phyloP scores from a whole-genome alignment of 2,888 invertebrate species.

The Tetranychus truncatus region DNA sequence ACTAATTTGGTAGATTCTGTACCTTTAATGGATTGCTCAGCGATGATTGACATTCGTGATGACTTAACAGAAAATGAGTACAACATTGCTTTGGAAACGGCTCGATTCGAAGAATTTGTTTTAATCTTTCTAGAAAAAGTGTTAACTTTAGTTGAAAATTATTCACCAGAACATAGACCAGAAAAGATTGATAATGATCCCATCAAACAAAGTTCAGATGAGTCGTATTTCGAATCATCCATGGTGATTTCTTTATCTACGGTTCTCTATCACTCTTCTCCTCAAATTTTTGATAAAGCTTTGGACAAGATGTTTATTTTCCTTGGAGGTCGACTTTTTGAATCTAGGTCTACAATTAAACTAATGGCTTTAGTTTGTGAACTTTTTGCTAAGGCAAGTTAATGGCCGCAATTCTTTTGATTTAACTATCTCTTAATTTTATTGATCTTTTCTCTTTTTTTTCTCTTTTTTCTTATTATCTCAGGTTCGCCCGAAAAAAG shows the following conservation, averaged over 20 bases:
- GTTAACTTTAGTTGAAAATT: constrained; percentile 32
- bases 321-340: constrained; percentile 51
- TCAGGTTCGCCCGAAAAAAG: constrained; percentile 45
- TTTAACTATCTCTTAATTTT: constrained; percentile 29
- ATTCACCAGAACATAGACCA: not conserved
- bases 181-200: constrained; percentile 6
- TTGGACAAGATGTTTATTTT: constrained; percentile 55
- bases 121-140: constrained; percentile 56
- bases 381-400: constrained; percentile 33
- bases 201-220: constrained; percentile 46
- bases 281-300: constrained; percentile 45
- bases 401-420: not conserved
- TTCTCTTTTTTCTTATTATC: not conserved
- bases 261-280: constrained; percentile 53
- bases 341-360: constrained; percentile 59
- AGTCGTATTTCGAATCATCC: constrained; percentile 50
- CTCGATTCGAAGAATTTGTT: constrained; percentile 72
- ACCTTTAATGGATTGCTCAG: constrained; percentile 65
- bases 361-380: constrained; percentile 54
- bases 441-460: not conserved
- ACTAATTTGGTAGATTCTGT: constrained; percentile 55
- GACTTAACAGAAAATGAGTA: constrained; percentile 56
- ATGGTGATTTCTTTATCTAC: constrained; percentile 48
- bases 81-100: constrained; percentile 54
- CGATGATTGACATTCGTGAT: constrained; percentile 45